phyloP scores from a whole-genome alignment of 2,113 vertebrate genomes.

The Plotosus lineatus region DNA sequence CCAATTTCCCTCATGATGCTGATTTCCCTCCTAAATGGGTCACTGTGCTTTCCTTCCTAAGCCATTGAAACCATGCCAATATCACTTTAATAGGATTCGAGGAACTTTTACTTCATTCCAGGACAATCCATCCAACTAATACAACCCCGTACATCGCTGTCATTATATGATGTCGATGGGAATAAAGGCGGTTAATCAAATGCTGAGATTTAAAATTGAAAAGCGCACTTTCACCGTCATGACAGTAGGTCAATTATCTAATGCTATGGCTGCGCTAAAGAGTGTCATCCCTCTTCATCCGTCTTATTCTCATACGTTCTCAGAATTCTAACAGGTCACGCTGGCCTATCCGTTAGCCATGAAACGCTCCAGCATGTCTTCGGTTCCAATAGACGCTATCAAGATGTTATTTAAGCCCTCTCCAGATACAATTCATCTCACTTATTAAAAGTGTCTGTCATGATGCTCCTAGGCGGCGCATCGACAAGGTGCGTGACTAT shows the following conservation, averaged over 20 bases:
- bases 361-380: not conserved
- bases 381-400: not conserved
- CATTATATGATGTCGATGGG: constrained; percentile 53
- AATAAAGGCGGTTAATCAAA: constrained; percentile 34
- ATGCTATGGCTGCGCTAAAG: constrained; percentile 31
- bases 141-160: constrained; percentile 51
- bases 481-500: too few relatives aligned
- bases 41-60: constrained; percentile 51
- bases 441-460: not conserved
- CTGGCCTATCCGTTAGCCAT: not conserved
- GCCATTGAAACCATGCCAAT: constrained; percentile 52
- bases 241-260: constrained; percentile 41
- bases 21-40: constrained; percentile 61
- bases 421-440: not conserved
- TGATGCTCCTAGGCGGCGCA: too few relatives aligned
- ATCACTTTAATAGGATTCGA: constrained; percentile 40
- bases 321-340: not conserved
- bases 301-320: constrained; percentile 14
- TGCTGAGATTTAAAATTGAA: constrained; percentile 25
- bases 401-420: not conserved
- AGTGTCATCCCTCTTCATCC: constrained; percentile 24
- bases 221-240: constrained; percentile 27
- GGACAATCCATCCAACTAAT: constrained; percentile 53
- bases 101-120: constrained; percentile 61
- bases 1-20: constrained; percentile 60